Evolutionary conservation across 2,113 vertebrate species (phyloP), one percentile per base, ranked within the genome.

Genomic region (Setophaga petechia): DNA sequence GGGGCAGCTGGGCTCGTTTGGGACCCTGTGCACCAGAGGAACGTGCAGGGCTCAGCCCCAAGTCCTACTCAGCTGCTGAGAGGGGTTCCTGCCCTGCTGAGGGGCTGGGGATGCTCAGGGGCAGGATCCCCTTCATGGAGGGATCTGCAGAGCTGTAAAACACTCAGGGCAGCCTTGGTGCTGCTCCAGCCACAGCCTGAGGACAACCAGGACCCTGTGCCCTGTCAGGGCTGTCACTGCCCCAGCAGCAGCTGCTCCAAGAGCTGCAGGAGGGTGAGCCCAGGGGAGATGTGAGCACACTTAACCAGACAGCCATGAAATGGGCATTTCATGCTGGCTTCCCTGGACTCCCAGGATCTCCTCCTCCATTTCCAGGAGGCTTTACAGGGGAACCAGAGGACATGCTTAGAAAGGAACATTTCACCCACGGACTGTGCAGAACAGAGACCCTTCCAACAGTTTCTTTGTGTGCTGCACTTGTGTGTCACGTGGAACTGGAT

Each of bases 231-330:
- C 1, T 33, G 51, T 33, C 67, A 11, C 74, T 31, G 35, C 23
- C 4, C 28, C 49, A 33, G 54, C 28, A 13, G 52, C 21, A 55
- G 21, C 47, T 25, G 41, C 54, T 41, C 35, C 81, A 18, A 39
- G 84, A 74, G 59, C 79, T 80, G 83, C n/a, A 57, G 95, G 92
- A 97, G 95, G 82, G 62, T 79, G 95, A 97, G 88, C 93, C 94
- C 28, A 16, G 80, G 94, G 49, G 41, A 61, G 83, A 18, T 81
- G 80, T 16, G 89, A 95, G 94, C 84, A 81, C 87, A 71, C 52
- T 37, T 75, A 85, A 95, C 49, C 51, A 93, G 96, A 91, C 92
- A 89, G 73, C 95, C 97, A 63, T 95, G 97, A 97, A 97, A 97
- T 96, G 96, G 30, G 33, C 46, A 94, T 97, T 97, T 96, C 94